Evolutionary conservation across 2,888 invertebrate genomes (phyloP), one percentile per base, ranked within the genome.

Genomic region (Eristalis arbustorum): DNA sequence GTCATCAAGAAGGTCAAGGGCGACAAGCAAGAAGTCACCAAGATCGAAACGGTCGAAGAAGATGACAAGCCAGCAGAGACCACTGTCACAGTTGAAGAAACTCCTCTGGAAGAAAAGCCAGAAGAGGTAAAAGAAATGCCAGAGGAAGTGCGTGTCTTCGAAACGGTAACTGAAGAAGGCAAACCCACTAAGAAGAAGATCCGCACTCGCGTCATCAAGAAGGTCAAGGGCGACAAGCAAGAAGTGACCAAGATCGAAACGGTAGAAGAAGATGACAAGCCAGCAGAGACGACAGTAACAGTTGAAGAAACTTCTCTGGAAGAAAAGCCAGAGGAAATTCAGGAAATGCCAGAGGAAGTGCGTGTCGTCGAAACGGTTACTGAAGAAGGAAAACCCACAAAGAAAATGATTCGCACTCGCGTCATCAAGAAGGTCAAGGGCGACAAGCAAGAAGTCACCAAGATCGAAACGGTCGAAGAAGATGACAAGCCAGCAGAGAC

Each of bases 391-490:
- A 63, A 63, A n/a, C 63, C 63, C 13, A 63, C 31, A 4, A 63
- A 63, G 63, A 63, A 63, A 34, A 63, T n/a, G 63, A 63, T 63
- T 34, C 63, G 63, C 63, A 63, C 63, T 63, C 63, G 63, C 34
- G 37, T 37, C n/a, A 63, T 63, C 63, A 63, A 63, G 37, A 31
- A 37, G 37, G 63, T 75, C 18, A 88, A 81, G 75, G 91, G 13
- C 91, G 91, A 73, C 88, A 87, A 87, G 73, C 88, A 89, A 73
- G 90, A 92, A 89, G 89, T 90, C 3, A 92, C 91, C 0, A 91
- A 91, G 88, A 92, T 93, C 76, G 79, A 89, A 79, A 89, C 88
- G 1, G 87, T 88, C 73, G 91, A 92, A 89, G 91, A 93, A 88
- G 90, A 92, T 88, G 91, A 91, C 88, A 88, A 93, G 87, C 76